Percentiles rank a stretch among this genome's conserved stretches.
These are phyloP conservation scores for Electrona antarctica DNA, from an alignment of 2,113 vertebrate species.

Conservation along the genomic window DNA sequence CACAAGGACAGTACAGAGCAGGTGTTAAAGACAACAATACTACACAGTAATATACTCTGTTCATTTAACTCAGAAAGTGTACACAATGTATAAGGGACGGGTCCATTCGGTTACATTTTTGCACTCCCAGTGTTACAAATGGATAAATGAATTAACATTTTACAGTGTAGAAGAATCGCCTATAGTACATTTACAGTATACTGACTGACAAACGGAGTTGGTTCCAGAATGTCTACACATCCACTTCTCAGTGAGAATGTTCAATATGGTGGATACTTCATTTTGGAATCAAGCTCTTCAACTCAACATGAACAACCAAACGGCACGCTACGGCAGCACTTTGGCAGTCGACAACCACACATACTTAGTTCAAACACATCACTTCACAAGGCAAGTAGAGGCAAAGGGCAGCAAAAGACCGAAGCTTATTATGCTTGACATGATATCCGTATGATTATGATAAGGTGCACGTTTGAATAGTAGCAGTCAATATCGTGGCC, in stretches of 20 bases:
- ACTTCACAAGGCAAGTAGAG: slow-evolving; percentile 43
- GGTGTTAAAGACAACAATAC: background rate
- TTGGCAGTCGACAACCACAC: slow-evolving; percentile 12
- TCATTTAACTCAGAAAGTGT: too few relatives aligned
- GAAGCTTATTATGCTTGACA: slow-evolving; percentile 35
- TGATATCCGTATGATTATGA: slow-evolving; percentile 2
- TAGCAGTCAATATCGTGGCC: background rate
- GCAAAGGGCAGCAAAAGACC: slow-evolving; percentile 35
- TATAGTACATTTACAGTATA: background rate
- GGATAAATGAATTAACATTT: background rate
- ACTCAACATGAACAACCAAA: slow-evolving; percentile 1
- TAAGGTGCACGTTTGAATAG: slow-evolving; percentile 8
- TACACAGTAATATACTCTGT: background rate
- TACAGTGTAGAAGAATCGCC: slow-evolving; percentile 4
- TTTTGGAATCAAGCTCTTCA: slow-evolving; percentile 24
- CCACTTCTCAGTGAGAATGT: background rate
- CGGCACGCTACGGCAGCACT: background rate
- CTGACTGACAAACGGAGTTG: slow-evolving; percentile 3
- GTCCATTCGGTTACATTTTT: too few relatives aligned
- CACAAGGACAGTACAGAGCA: slow-evolving; percentile 29
- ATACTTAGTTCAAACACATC: slow-evolving; percentile 13
- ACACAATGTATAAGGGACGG: too few relatives aligned
- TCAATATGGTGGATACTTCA: background rate
- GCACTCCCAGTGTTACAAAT: too few relatives aligned
- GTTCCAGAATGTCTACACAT: background rate